Evolutionary conservation across 2,797 vertebrate genomes (phyloP).

Genomic region (Phrynocephalus vlangalii): DNA sequence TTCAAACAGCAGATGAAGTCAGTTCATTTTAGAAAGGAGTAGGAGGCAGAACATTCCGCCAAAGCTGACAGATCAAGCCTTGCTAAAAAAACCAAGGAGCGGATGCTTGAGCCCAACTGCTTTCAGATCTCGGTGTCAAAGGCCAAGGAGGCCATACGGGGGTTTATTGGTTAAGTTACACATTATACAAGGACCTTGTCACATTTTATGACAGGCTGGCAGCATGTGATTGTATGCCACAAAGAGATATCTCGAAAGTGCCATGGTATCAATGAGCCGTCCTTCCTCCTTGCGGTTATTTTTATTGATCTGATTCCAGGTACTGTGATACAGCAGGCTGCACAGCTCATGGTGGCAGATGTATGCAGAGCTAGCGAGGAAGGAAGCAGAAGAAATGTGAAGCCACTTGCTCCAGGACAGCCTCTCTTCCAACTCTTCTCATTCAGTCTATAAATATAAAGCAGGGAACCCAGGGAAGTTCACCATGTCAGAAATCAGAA

Average conservation of each 20-base stretch:
- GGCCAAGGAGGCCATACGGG: conserved; percentile 41
- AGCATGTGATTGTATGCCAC: conserved; percentile 57
- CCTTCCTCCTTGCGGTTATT: conserved; percentile 66
- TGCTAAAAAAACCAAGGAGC: conserved; percentile 54
- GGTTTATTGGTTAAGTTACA: conserved; percentile 65
- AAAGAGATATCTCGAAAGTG: conserved; percentile 65
- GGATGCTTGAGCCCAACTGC: conserved; percentile 38
- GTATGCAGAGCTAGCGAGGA: conserved; percentile 3
- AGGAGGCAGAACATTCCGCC: conserved; percentile 71
- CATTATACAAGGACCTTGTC: conserved; percentile 60
- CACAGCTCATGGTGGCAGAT: conserved; percentile 38
- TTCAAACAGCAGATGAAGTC: conserved; percentile 76
- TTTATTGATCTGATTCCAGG: conserved; percentile 68
- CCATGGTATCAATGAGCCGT: conserved; percentile 43
- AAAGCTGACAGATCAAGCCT: conserved; percentile 67
- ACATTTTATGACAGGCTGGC: conserved; percentile 60
- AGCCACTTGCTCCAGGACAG: background rate
- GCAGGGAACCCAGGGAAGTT: conserved; percentile 28
- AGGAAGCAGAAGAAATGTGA: background rate
- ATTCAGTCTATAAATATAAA: conserved; percentile 35
- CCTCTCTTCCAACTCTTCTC: conserved; percentile 8
- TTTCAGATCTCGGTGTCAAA: conserved; percentile 64
- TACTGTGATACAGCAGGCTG: conserved; percentile 37
- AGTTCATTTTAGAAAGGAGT: conserved; percentile 76
- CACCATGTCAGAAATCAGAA: conserved; percentile 38